Evolutionary conservation across 2,888 invertebrate genomes (phyloP), one percentile per base, ranked within the genome.

Genomic region (Luffia ferchaultella): DNA sequence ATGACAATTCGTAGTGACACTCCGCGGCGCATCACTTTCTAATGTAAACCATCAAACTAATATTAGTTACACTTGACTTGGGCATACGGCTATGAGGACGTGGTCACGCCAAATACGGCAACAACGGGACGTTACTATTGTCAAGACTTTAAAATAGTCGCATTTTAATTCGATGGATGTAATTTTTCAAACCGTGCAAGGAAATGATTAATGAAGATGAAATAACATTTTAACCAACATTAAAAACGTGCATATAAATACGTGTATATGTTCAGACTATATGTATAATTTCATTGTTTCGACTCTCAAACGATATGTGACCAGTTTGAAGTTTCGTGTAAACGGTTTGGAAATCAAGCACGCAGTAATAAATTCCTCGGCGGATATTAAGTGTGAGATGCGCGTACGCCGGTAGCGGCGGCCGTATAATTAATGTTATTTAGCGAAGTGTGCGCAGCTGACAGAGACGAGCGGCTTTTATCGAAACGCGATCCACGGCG

Each of bases 381-480:
- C 12, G 30, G 12, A 12, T 12, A 12, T 30, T 30, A 30, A 30
- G 12, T 12, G 30, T 12, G 30, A 30, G 30, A 30, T 30, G 30
- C 30, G 30, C 30, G 30, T 30, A 30, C 30, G 30, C 12, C 30
- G 30, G 30, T 30, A 30, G 30, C 30, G 5, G 30, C 30, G 30
- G 30, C 30, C 30, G 30, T 19, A 43, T 49, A 49, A 49, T 49
- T 42, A 49, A 49, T 43, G 49, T 49, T 20, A 49, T 49, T 49
- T 43, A 49, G 49, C 20, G 42, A 49, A 49, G 17, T 42, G 42
- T 43, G 42, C 49, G 49, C 49, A 43, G n/a, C n/a, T 12, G 30
- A 3, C 30, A 7, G 5, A 3, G 30, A 30, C 30, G 30, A 30
- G 5, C 30, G 30, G 30, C 30, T 30, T 3, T 30, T 30, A 30